Base-by-base conservation (phyloP, 2,113 vertebrate species). In the Carettochelys insculpta region DNA sequence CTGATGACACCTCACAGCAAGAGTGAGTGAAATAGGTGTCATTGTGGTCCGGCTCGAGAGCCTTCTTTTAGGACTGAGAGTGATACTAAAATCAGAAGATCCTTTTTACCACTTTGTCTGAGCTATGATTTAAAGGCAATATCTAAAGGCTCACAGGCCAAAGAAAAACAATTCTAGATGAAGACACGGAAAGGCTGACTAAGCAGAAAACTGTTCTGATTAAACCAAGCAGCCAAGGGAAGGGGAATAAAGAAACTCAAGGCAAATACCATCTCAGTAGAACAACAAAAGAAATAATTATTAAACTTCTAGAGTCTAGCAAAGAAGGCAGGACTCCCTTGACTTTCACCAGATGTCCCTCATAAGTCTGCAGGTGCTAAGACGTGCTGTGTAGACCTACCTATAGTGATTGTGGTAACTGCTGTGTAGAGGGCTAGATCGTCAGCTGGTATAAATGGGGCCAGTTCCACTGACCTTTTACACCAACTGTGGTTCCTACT, bases 51-150 rank as follows among this genome's bases (percentile, higher is more conserved):
- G 85, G 90, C 34, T 53, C 77, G 61, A 95, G 61, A 92, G 90
- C 94, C 94, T 93, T 93, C 78, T 96, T 88, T 78, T 77, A 86
- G 80, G 85, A 80, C 81, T 94, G 92, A 82, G 77, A 92, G 68
- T 92, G 68, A 81, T 89, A 86, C 94, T 89, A 94, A 91, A 90
- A 88, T 89, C 92, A 92, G 61, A 92, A 88, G 88, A 8, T 7
- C 43, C 52, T 92, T 91, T 89, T 90, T 87, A 93, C 38, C 71
- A 87, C 71, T 95, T 89, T 68, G 17, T 2, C 0, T 92, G 82
- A 92, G 91, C 90, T 53, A 53, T 86, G 90, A 71, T 91, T 92
- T 90, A 91, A 54, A 91, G 76, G 51, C 24, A 92, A 84, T 43
- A 71, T 77, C 76, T 48, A 41, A 19, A 41, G 75, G 34, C 77